Evolutionary conservation across 2,888 invertebrate genomes (phyloP), one percentile per base, ranked within the genome.

Genomic region (Coenonympha glycerion): DNA sequence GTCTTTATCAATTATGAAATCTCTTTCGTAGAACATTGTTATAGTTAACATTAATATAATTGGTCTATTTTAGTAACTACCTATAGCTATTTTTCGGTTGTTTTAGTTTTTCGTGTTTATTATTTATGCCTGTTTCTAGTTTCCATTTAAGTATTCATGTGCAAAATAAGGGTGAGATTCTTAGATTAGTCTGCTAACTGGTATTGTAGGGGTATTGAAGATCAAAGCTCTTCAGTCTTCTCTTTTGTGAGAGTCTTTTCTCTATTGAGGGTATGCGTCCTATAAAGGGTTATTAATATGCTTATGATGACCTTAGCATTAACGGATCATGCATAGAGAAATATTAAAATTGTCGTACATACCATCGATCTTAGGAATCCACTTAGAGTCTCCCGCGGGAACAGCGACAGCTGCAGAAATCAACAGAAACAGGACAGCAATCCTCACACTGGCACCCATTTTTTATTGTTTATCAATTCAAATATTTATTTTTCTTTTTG

Each of bases 381-480:
- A 47, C n/a, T 45, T 71, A 36, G 69, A 58, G 47, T 75, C 69
- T 59, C 79, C 78, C 59, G 79, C 63, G 47, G 86, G 86, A 62
- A 75, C 73, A 63, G 84, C 84, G 55, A 70, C 62, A 42, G 73
- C 76, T 50, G 73, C 72, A 61, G 82, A 76, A 69, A 84, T 64
- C 65, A 83, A 68, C 33, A 84, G 72, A 68, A 83, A 71, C 62
- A 77, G 63, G 63, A 76, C 64, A 63, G 67, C 61, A 76, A 81
- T 80, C 79, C 80, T 75, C 65, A 73, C 86, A 85, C 86, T 77
- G 66, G 70, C 83, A 85, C 82, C 79, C 86, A 87, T 86, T 68
- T 71, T 76, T 61, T 59, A 58, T 60, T 56, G 52, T 59, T 55
- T 47, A 56, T 56, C 59, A 52, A 34, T 54, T 55, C 44, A n/a